Percentiles rank a stretch among this genome's conserved stretches.
Evolutionary conservation across 2,113 vertebrate species (phyloP).

Genomic region (Erythrolamprus reginae): DNA sequence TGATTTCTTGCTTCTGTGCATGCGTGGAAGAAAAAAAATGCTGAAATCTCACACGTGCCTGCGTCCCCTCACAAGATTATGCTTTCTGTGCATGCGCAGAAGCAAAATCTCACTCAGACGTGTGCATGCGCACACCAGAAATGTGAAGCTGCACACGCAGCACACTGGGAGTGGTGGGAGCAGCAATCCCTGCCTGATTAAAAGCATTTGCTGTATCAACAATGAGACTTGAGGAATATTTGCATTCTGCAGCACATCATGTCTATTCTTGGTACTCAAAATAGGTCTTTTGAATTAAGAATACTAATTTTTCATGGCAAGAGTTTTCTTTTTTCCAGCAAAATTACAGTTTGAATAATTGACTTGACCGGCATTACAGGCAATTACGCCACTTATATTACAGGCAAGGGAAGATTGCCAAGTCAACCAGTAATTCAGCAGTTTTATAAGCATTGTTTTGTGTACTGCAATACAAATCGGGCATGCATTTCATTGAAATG

Average conservation of each 20-base stretch:
- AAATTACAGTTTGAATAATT: background rate
- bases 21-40: too few species aligned
- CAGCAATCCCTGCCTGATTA: too few species aligned
- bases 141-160: too few species aligned
- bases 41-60: too few species aligned
- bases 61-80: too few species aligned
- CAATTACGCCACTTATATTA: background rate
- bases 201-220: background rate
- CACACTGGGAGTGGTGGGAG: too few species aligned
- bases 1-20: too few species aligned
- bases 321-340: background rate
- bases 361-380: background rate
- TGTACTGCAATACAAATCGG: background rate
- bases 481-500: background rate
- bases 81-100: too few species aligned
- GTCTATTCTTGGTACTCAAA: background rate
- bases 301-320: background rate
- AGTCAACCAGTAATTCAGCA: background rate
- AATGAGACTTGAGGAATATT: slow-evolving; percentile 1
- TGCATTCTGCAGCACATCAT: background rate
- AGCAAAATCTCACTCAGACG: too few species aligned
- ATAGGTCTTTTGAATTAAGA: background rate
- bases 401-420: background rate
- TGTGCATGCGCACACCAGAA: too few species aligned
- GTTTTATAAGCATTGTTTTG: background rate